Evolutionary conservation across 23 tunicate genomes (phyloP), one percentile per base, ranked within the genome.

Genomic region (Corella eumyota): DNA sequence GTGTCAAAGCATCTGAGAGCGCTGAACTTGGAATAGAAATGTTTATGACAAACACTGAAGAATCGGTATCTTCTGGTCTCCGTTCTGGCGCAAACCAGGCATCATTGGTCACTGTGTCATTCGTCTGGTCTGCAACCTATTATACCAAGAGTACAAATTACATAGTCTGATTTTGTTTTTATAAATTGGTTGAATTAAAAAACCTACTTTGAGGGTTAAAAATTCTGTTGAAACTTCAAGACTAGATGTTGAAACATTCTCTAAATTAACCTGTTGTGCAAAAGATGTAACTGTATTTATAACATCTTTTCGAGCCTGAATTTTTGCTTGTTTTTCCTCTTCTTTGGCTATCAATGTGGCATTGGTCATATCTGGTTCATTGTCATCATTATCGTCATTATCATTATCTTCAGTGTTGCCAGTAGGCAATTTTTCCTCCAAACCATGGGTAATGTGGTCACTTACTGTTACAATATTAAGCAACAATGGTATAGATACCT

Each of bases 21-120:
- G 29, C 60, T 1, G 60, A 54, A 17, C 60, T 54, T 17, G 60
- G 60, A 23, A 54, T 34, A 22, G 60, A 54, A 22, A 54, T 54
- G 6, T 54, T 54, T n/a, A 54, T 34, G 3, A 33, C 33, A 17
- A 54, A 32, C 27, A 54, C 60, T 4, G 34, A 26, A 3, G 27
- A 19, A 26, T 17, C 31, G 27, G 27, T 34, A 4, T 26, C 33
- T 13, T 25, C 6, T 2, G 23, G 34, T 6, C 29, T 34, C 13
- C 60, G 34, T 23, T 54, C 60, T 54, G 60, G 60, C 29, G 60
- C 60, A 17, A 54, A 54, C 60, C 60, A 54, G 34, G 29, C 60
- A 54, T 54, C 60, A 17, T 32, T 23, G 11, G 60, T 32, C 2
- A 33, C 60, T 17, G 29, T 34, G 1, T 54, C 60, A 3, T 6